Percentiles rank a stretch among this genome's conserved stretches.
Conservation (phyloP, 2,888 invertebrate genomes). For the Lissonota sp. region DNA sequence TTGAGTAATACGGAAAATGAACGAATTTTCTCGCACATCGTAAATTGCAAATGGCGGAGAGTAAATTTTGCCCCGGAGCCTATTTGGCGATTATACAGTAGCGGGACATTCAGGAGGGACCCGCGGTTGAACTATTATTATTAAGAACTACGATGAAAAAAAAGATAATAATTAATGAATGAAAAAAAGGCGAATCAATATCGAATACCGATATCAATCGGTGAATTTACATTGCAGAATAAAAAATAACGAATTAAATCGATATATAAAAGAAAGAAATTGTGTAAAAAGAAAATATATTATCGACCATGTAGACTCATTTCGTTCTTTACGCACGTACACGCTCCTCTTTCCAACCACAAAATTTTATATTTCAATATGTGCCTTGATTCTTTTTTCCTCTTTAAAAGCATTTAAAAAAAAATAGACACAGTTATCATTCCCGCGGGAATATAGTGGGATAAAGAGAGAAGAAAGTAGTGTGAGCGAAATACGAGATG, state of each 20-base stretch:
- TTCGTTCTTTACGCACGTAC: constrained; percentile 28
- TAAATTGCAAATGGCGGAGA: neutral
- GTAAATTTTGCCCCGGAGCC: neutral
- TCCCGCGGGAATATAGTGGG: constrained; percentile 23
- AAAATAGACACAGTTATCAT: constrained; percentile 19
- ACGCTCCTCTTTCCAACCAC: neutral
- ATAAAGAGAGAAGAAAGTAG: constrained; percentile 6
- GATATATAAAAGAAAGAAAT: constrained; percentile 12
- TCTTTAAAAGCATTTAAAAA: constrained; percentile 27
- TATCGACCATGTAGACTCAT: constrained; percentile 29
- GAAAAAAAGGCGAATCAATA: too few relatives aligned
- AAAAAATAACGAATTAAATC: constrained; percentile 10
- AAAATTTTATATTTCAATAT: constrained; percentile 53
- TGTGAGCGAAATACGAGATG: constrained; percentile 6
- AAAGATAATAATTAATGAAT: too few relatives aligned
- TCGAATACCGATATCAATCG: neutral
- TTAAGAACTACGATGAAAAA: too few relatives aligned
- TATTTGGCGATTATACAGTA: too few relatives aligned
- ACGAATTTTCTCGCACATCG: constrained; percentile 20
- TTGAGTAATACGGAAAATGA: constrained; percentile 38
- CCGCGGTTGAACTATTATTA: too few relatives aligned
- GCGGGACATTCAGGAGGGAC: too few relatives aligned
- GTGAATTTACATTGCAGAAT: neutral
- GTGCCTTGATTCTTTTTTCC: constrained; percentile 39
- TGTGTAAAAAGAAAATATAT: constrained; percentile 43